Base-by-base conservation (phyloP, 2,888 invertebrate genomes). In the Bellardia bayeri region DNA sequence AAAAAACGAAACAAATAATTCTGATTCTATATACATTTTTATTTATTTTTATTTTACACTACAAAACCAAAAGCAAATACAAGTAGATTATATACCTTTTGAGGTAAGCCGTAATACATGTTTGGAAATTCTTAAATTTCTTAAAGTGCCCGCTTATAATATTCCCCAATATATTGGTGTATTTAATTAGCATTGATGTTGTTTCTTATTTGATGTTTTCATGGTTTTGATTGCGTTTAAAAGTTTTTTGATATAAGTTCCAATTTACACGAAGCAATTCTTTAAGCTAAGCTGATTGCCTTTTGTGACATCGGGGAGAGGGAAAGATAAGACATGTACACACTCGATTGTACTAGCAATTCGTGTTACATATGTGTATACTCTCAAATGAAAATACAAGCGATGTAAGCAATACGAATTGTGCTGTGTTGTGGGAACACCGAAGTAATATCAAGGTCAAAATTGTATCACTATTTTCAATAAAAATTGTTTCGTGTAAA, bases 81-180 rank as follows among this genome's bases (percentile, higher is more conserved):
- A 95, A 95, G 95, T 96, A 94, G 95, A 95, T 93, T 95, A 95
- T 92, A 90, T 95, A 90, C 89, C 89, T 88, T 92, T 93, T 56
- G 92, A 94, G 93, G 93, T 94, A 94, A 93, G 94, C 91, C 86
- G n/a, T 85, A 82, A 79, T 14, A 64, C 79, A 87, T 71, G 16
- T 61, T 84, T 80, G 83, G 1, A 64, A 66, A 45, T 42, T 2
- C 30, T 56, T 58, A 33, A 16, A 8, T 16, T 11, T 30, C 14
- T 30, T 63, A 16, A 33, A 54, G 54, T 4, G 8, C 58, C 82
- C 5, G 37, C 13, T 63, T 13, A 54, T 72, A 14, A 13, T 69
- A 40, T 42, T 40, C 40, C n/a, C 58, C 45, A 54, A n/a, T 61
- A 3, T 49, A 30, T 69, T 51, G 13, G 2, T 75, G 37, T 82